A percentile compares a stretch with the other conserved stretches of the same genome.
These are phyloP conservation scores for Euthynnus affinis DNA, from an alignment of 2,797 vertebrate species.

Conservation along the genomic window DNA sequence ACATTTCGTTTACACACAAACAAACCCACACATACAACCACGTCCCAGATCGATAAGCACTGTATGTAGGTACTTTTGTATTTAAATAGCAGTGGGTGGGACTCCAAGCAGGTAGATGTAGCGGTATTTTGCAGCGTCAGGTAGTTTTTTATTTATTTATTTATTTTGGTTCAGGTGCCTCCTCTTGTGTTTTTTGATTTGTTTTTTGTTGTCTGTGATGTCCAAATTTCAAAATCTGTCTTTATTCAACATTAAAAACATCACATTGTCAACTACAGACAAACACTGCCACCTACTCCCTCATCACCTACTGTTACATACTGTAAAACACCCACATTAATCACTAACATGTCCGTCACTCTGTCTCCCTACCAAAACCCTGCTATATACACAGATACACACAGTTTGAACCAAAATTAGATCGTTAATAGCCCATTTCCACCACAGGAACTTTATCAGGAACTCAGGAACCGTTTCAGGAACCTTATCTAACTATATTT, in stretches of 20 bases:
- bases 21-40: constrained; percentile 58
- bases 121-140: constrained; percentile 19
- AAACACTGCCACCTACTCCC: constrained; percentile 20
- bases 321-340: constrained; percentile 28
- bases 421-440: constrained; percentile 37
- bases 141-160: constrained; percentile 10
- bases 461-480: constrained; percentile 18
- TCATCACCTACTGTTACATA: constrained; percentile 39
- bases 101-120: constrained; percentile 36
- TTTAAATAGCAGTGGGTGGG: constrained; percentile 29
- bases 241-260: constrained; percentile 42
- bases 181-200: constrained; percentile 63
- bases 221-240: constrained; percentile 55
- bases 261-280: constrained; percentile 38
- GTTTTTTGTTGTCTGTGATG: constrained; percentile 42
- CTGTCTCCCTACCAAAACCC: constrained; percentile 11
- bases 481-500: neutral
- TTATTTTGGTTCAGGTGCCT: constrained; percentile 45
- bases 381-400: constrained; percentile 7
- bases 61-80: constrained; percentile 21
- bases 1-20: constrained; percentile 72
- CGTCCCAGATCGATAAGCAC: constrained; percentile 6
- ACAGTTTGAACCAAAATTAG: constrained; percentile 7
- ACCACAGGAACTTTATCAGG: constrained; percentile 17
- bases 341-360: constrained; percentile 27